Percentiles rank a stretch among this genome's conserved stretches.
Evolutionary conservation across 1,140 invertebrate species (phyloP).

Genomic region (Rhagoletis pomonella): DNA sequence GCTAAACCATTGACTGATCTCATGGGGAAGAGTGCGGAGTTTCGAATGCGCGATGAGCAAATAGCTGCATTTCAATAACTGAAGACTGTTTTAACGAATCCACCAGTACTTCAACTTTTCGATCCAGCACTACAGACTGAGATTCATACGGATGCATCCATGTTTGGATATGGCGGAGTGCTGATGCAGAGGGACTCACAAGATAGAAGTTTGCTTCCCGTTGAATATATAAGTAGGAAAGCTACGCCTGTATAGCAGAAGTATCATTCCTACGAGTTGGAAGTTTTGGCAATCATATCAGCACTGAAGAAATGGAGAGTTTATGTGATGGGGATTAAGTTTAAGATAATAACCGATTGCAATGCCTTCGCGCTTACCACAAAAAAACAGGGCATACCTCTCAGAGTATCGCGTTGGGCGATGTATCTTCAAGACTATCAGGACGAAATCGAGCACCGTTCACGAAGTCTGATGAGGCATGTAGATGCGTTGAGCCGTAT

Average conservation of each 20-base stretch:
- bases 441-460: conserved; percentile 53
- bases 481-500: conserved; percentile 57
- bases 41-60: conserved; percentile 22
- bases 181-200: conserved; percentile 53
- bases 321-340: conserved; percentile 55
- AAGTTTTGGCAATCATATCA: conserved; percentile 60
- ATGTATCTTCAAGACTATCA: no score
- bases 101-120: conserved; percentile 60
- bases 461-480: conserved; percentile 56
- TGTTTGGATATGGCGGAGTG: conserved; percentile 63
- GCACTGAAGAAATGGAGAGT: conserved; percentile 58
- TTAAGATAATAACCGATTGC: conserved; percentile 53
- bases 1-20: conserved; percentile 61
- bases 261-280: conserved; percentile 64
- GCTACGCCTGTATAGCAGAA: conserved; percentile 62
- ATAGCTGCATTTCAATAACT: conserved; percentile 18
- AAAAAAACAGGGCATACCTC: conserved; percentile 31
- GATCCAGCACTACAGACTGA: conserved; percentile 60
- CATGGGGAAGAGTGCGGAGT: conserved; percentile 55
- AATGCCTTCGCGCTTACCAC: conserved; percentile 58
- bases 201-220: conserved; percentile 58
- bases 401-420: conserved; percentile 56
- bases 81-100: conserved; percentile 58
- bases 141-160: conserved; percentile 57
- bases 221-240: conserved; percentile 64